Evolutionary conservation across 2,888 invertebrate species (phyloP), one percentile per base, ranked within the genome.

Genomic region (Tenthredo amoena): DNA sequence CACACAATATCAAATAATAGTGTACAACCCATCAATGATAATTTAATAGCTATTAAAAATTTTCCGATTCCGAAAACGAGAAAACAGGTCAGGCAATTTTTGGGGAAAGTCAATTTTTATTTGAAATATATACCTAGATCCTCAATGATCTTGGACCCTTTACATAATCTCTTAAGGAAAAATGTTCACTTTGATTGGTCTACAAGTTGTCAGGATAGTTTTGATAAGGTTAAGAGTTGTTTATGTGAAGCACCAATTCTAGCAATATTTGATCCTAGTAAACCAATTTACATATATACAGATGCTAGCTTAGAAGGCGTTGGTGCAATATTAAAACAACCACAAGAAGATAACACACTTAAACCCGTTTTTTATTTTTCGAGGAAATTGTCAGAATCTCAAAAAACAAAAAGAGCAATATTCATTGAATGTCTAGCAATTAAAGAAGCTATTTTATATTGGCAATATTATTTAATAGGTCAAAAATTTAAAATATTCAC

Each of bases 101-200:
- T 85, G 31, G 85, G 85, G 15, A 82, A 71, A 68, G 55, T 85
- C 37, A 85, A 79, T 43, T 84, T 47, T 37, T 84, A 85, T 58
- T 18, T 65, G 50, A 26, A 84, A 43, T 84, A 43, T 31, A 71
- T 71, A 47, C 68, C 65, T 31, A 43, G 31, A 31, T n/a, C 21
- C 31, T 1, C 71, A n/a, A 31, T 71, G 6, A 4, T 71, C 15
- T 43, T 84, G 18, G 68, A 65, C 0, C 84, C 84, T 12, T 50
- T 71, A 40, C 84, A 43, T 21, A 84, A 71, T 68, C 31, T 84
- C 2, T 50, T 84, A 18, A 84, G 71, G n/a, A 84, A 68, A 71
- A 84, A 84, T 21, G 68, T 68, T 10, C 31, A 47, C 12, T 84
- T 84, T 15, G 55, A 84, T 37, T 84, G 84, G 84, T 34, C 71